Evolutionary conservation across 2,797 vertebrate species (phyloP), one percentile per base, ranked within the genome.

Genomic region (Rhabdophis nuchalis): DNA sequence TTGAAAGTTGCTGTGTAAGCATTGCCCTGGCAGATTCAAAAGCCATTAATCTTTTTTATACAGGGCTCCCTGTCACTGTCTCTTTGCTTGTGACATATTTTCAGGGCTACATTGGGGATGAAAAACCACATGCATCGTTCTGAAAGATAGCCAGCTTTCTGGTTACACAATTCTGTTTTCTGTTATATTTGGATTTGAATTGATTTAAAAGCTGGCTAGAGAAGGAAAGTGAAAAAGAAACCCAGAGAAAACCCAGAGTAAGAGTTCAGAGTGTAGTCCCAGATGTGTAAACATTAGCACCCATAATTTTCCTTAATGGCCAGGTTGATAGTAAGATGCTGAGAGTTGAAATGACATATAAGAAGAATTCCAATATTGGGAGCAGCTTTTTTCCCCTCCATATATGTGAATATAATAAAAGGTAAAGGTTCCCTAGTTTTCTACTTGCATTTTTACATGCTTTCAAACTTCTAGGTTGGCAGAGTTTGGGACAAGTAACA

Each of bases 41-140:
- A 92, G 60, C 96, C 95, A 96, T 97, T 96, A 96, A 97, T 97
- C 97, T 97, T 96, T 96, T 95, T 94, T 94, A 94, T 96, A 77
- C 91, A 94, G 93, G 27, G 68, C 32, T 95, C 90, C 58, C 88
- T 97, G 95, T 96, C 96, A 95, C 94, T 1, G 0, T 96, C 89
- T 93, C 88, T 92, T 32, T 88, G 91, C 91, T 92, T 64, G 92
- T 46, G 92, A 96, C 93, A 95, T 32, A 90, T 92, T 93, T 50
- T 86, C 93, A 95, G 92, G 94, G 91, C 91, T 95, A 87, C 88
- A 92, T 32, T 93, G 93, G 93, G 89, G 93, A 94, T 86, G 94
- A 97, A 94, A 94, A 95, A 94, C 29, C 4, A 87, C 88, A 93
- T 90, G 60, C 92, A 92, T 93, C 95, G 92, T 96, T 97, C 94